Evolutionary conservation across 2,113 vertebrate genomes (phyloP), one percentile per base, ranked within the genome.

Genomic region (Pyxicephalus adspersus): DNA sequence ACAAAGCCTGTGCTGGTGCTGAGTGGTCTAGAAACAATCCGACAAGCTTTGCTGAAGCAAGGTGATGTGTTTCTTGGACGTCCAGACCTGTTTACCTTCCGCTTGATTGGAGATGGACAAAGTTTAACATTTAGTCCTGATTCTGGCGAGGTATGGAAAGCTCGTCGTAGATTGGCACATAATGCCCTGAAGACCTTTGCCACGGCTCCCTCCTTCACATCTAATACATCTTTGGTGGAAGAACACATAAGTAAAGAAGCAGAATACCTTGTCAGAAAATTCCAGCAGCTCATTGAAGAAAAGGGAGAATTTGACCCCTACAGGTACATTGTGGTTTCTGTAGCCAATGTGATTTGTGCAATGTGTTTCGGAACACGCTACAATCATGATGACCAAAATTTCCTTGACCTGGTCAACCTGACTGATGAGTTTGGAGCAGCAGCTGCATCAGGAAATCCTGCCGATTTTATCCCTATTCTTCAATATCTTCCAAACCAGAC

Each of bases 391-490:
- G 91, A 95, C 22, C 66, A 93, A 67, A 95, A 97, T 80, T 90
- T 98, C 81, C 19, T 96, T 38, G 58, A 84, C 20, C 0, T 97
- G 0, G 84, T 97, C 31, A 89, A 91, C 85, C 34, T 96, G 52
- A 84, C 19, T 11, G 86, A 92, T 0, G 92, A 96, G 1, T 98
- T 98, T 0, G 87, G 80, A 0, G 88, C 91, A 0, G 89, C 86
- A 0, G 83, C 71, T 22, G 87, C 86, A 25, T 83, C 87, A 0
- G 95, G 94, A 3, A 95, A 96, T 83, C 94, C 90, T 0, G 89
- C 92, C 0, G 96, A 98, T 82, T 99, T 97, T 91, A 95, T 97
- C 54, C 96, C 96, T 0, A 0, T 93, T 3, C 92, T 98, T 0
- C 92, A 25, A 0, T 94, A 90, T 73, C 85, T 98, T 19, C 95